Conservation (phyloP, 1,140 invertebrate genomes). For the Cheumatopsyche charites region DNA sequence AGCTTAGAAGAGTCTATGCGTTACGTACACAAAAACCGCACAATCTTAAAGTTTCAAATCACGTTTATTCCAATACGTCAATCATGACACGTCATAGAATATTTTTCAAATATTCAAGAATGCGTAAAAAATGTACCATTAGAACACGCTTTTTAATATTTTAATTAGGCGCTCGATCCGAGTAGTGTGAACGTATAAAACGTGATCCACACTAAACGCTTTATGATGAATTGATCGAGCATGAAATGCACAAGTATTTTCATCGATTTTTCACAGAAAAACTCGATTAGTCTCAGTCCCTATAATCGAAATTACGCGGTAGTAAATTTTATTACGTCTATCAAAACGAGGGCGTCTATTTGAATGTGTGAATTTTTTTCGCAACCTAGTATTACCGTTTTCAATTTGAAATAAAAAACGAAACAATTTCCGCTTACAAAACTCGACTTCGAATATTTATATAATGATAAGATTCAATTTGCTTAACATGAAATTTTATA, state of each 20-base stretch:
- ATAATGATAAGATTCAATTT: background rate
- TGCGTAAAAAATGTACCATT: background rate
- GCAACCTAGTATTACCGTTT: constrained; percentile 4
- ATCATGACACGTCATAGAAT: background rate
- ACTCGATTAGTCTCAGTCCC: background rate
- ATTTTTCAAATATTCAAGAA: background rate
- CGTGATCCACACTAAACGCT: background rate
- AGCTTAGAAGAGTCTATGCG: background rate
- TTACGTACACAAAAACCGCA: background rate
- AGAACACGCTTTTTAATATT: constrained; percentile 11
- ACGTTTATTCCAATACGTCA: constrained; percentile 22
- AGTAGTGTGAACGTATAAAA: background rate
- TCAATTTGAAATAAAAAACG: background rate
- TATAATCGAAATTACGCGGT: background rate
- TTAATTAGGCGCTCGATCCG: background rate
- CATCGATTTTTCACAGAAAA: too few species aligned
- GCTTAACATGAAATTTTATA: too few species aligned
- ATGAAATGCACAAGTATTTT: background rate
- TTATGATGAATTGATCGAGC: background rate
- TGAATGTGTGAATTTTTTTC: constrained; percentile 17
- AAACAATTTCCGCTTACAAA: constrained; percentile 24
- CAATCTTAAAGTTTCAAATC: constrained; percentile 8
- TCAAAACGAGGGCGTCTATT: constrained; percentile 10
- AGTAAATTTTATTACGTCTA: constrained; percentile 17
- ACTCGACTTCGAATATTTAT: background rate